Conservation (phyloP, 2,888 invertebrate species). For the Cheilosia soror region DNA sequence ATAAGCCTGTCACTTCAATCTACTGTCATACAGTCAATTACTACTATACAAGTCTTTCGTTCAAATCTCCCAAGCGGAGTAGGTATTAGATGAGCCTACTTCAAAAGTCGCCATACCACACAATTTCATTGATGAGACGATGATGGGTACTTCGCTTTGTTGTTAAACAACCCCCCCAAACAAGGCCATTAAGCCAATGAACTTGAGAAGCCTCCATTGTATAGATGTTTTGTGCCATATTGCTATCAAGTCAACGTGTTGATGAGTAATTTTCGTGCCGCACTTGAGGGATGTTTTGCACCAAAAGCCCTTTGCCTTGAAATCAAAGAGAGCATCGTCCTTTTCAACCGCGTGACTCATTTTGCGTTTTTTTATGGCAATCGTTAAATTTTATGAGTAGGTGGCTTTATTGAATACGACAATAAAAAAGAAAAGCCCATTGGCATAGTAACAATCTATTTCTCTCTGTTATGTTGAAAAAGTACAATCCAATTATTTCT, state of each 20-base stretch:
- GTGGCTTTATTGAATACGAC: too few species aligned
- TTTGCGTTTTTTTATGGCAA: too few species aligned
- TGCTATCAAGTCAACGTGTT: conserved; percentile 49
- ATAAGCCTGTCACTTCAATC: too few species aligned
- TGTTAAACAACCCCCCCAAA: background rate
- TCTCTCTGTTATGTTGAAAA: background rate
- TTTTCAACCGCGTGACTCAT: conserved; percentile 25
- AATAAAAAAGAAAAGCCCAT: too few species aligned
- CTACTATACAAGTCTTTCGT: too few species aligned
- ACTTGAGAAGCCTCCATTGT: conserved; percentile 23
- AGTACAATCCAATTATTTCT: conserved; percentile 16
- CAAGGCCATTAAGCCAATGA: conserved; percentile 41
- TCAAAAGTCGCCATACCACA: background rate
- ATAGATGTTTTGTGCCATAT: conserved; percentile 18
- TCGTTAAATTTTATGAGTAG: too few species aligned
- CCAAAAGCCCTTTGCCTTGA: background rate
- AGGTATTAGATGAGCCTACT: background rate
- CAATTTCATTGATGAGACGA: background rate
- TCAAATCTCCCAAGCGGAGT: too few species aligned
- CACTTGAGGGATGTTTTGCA: conserved; percentile 29
- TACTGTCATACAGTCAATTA: too few species aligned
- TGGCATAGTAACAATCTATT: too few species aligned
- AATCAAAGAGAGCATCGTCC: conserved; percentile 40
- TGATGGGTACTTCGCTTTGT: background rate
- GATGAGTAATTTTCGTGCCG: conserved; percentile 53